These are phyloP conservation scores for Apostichopus parvimensis DNA, from an alignment of 35 echinoderm and acorn worm species.

Conservation along the genomic window DNA sequence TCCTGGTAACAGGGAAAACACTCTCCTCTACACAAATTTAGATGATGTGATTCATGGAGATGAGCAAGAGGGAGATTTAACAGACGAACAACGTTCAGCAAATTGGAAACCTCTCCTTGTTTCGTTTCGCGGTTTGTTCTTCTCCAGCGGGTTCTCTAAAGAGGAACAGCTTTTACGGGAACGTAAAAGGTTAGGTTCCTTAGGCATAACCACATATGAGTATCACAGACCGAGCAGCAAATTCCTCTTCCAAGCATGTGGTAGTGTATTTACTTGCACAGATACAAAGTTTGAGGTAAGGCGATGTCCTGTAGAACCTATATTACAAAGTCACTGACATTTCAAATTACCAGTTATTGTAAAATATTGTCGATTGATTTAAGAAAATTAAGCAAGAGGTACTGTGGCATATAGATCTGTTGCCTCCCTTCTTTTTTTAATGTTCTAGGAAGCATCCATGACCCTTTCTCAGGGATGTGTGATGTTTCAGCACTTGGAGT, in stretches of 20 bases:
- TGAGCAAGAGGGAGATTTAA: neutral
- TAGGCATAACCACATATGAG: conserved; percentile 94
- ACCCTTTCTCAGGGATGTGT: too few relatives aligned
- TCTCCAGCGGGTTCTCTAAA: conserved; percentile 77
- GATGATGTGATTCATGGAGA: neutral
- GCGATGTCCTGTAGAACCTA: neutral
- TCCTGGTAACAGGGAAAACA: conserved; percentile 90
- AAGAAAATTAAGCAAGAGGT: too few relatives aligned
- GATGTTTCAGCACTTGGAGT: too few relatives aligned
- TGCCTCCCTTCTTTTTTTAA: too few relatives aligned
- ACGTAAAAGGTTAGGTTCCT: conserved; percentile 86
- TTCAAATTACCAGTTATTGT: too few relatives aligned
- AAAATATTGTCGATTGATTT: too few relatives aligned
- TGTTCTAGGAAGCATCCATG: too few relatives aligned
- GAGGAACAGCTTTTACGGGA: conserved; percentile 92
- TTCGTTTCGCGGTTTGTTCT: conserved; percentile 73
- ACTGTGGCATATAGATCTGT: too few relatives aligned
- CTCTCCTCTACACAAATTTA: conserved; percentile 79
- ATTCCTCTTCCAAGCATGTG: conserved; percentile 88
- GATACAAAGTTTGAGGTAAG: conserved; percentile 49
- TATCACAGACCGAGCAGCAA: conserved; percentile 67
- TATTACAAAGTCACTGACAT: too few relatives aligned
- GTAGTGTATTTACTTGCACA: conserved; percentile 85
- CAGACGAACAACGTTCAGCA: conserved; percentile 1
- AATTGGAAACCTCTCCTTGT: conserved; percentile 92